These are phyloP conservation scores for Gonioctena quinquepunctata DNA, from an alignment of 1,140 invertebrate species.

Conservation along the genomic window DNA sequence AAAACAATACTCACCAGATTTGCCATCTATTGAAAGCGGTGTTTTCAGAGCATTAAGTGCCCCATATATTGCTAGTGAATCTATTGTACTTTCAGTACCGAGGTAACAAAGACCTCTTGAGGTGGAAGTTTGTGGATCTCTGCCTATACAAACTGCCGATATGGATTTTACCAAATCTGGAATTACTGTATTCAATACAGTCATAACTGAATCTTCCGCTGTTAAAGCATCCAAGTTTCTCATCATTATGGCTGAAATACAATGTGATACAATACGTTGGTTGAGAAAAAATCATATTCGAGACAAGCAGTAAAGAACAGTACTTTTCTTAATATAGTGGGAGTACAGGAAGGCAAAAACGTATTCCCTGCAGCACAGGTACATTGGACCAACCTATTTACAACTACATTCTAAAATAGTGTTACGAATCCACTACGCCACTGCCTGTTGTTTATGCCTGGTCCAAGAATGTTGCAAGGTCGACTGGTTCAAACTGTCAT, in stretches of 20 bases:
- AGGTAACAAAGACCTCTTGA: constrained; percentile 84
- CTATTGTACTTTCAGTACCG: constrained; percentile 80
- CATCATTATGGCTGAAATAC: constrained; percentile 75
- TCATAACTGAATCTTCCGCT: constrained; percentile 83
- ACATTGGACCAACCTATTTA: too few species aligned
- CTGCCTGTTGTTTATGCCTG: too few species aligned
- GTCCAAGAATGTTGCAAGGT: too few species aligned
- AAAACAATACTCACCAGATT: constrained; percentile 65
- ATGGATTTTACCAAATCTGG: constrained; percentile 66
- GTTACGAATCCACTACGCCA: too few species aligned
- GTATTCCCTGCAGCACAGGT: too few species aligned
- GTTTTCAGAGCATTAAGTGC: constrained; percentile 64
- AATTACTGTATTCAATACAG: constrained; percentile 69
- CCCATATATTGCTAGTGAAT: constrained; percentile 79
- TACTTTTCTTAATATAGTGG: too few species aligned
- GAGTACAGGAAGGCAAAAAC: too few species aligned
- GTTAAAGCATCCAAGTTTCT: constrained; percentile 83
- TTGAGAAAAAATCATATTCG: too few species aligned
- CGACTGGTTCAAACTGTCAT: too few species aligned
- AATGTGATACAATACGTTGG: too few species aligned
- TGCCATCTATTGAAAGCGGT: constrained; percentile 68
- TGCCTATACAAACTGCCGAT: constrained; percentile 76
- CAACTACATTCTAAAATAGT: too few species aligned
- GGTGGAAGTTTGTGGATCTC: constrained; percentile 78
- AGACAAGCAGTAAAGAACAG: too few species aligned